phyloP scores from a whole-genome alignment of 2,113 vertebrate species.

The human (Homo sapiens) region GRCh38 chr5:99778501-99779000 shows the following conservation, averaged over 20 bases:
- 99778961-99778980: not conserved
- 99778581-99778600: constrained; percentile 43
- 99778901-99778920: not conserved
- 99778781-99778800: not conserved
- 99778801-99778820: not conserved
- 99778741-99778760: not conserved
- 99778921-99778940: not conserved
- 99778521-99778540: not conserved
- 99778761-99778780: not conserved
- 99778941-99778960: not conserved
- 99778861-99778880: not conserved
- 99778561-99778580: constrained; percentile 51
- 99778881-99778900: not conserved
- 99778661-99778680: not conserved
- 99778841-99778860: not conserved
- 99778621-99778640: constrained; percentile 33
- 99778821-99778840: not conserved
- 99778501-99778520: constrained; percentile 26
- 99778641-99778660: not conserved
- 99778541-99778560: constrained; percentile 51
- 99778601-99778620: constrained; percentile 37
- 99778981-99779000: not conserved
- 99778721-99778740: not conserved
- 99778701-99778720: not conserved
- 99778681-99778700: not conserved